Base-by-base conservation (phyloP, 2,113 vertebrate species). In the Eulemur rufifrons region DNA sequence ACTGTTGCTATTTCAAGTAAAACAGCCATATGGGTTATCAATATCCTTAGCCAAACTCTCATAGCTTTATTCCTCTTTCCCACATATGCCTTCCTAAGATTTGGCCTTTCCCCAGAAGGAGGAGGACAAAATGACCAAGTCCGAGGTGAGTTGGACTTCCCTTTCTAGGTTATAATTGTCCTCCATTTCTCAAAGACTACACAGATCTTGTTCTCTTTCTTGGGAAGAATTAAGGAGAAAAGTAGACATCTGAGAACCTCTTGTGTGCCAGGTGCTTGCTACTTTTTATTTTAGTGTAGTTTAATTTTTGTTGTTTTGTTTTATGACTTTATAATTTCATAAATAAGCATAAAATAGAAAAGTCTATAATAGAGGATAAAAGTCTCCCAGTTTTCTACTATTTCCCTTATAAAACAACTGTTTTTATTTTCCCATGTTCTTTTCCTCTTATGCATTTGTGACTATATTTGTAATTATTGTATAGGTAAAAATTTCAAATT, bases 101-200 rank as follows among this genome's bases (percentile, higher is more conserved):
- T 54, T 74, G 47, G 54, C 63, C 11, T 0, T 59, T 69, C 10
- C 34, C 25, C 54, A 74, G 54, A 32, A 96, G 63, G 10, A 95
- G 66, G 37, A 95, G 52, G 47, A 85, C 63, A 92, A 2, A 52
- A 97, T 97, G 97, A 95, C 89, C 34, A 96, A 97, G 83, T 69
- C 83, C 89, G 86, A 95, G 97, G 97, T 97, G 68, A 96, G 97
- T 80, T 32, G 34, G 37, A 20, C 68, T 39, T 82, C 21, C 61
- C 64, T 86, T 59, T 78, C 47, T 83, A 20, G 34, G 10, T 73
- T 89, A 92, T 61, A 64, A 59, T 23, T 39, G 18, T 61, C 14
- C 12, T 66, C 66, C 10, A n/a, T 91, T 89, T 89, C 39, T 86
- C 68, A 56, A 5, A 54, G 6, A 13, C 52, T 15, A 64, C 14